Evolutionary conservation across 2,888 invertebrate species (phyloP).

Genomic region (Agrilus biguttatus): DNA sequence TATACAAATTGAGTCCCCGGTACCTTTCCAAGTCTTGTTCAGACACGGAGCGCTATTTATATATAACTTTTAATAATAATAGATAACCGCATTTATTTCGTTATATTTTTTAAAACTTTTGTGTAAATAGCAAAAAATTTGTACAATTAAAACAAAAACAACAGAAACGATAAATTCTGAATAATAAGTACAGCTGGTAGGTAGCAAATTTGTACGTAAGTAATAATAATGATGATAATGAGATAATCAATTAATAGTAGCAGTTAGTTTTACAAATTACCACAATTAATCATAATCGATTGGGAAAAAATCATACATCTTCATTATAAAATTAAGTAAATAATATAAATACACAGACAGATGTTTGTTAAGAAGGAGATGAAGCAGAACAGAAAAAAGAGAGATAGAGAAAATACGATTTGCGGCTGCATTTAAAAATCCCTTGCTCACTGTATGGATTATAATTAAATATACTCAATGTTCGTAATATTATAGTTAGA

Average conservation of each 20-base stretch:
- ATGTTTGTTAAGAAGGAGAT: slow-evolving; percentile 7
- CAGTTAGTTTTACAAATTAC: too few relatives aligned
- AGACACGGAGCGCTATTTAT: slow-evolving; percentile 9
- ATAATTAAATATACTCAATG: slow-evolving; percentile 9
- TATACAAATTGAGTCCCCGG: slow-evolving; percentile 10
- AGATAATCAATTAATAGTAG: slow-evolving; percentile 13
- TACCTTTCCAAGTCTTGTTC: slow-evolving; percentile 7
- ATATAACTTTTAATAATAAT: too few relatives aligned
- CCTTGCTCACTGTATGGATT: too few relatives aligned
- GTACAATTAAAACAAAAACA: slow-evolving; percentile 46
- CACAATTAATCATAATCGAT: too few relatives aligned
- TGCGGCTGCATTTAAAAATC: too few relatives aligned
- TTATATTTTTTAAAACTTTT: neutral
- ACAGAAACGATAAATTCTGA: slow-evolving; percentile 2
- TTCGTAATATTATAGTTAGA: slow-evolving; percentile 7
- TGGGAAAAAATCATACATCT: too few relatives aligned
- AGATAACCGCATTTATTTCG: too few relatives aligned
- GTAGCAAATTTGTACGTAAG: slow-evolving; percentile 41
- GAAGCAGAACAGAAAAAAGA: slow-evolving; percentile 11
- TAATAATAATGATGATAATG: slow-evolving; percentile 19
- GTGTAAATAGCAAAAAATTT: slow-evolving; percentile 36
- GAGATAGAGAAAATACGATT: too few relatives aligned
- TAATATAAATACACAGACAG: slow-evolving; percentile 1
- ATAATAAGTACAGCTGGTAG: slow-evolving; percentile 50
- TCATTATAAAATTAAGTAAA: too few relatives aligned